These are phyloP conservation scores for Bombyx huttoni DNA, from an alignment of 2,888 invertebrate species.

Conservation along the genomic window DNA sequence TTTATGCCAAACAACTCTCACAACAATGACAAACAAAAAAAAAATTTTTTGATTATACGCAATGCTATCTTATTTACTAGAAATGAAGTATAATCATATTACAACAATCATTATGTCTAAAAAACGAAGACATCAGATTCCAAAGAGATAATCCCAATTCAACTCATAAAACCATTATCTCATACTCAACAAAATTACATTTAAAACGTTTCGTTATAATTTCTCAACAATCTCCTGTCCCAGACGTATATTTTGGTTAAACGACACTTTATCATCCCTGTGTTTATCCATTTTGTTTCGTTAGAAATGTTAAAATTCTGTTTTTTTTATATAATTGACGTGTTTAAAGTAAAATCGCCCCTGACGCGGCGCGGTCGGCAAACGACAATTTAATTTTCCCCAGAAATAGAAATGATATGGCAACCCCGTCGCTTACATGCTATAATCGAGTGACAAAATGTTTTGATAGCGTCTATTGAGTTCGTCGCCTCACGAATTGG, in stretches of 20 bases:
- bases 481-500: background rate
- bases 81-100: too few relatives aligned
- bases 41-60: too few relatives aligned
- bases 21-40: background rate
- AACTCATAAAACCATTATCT: background rate
- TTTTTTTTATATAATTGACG: conserved; percentile 32
- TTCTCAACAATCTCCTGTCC: conserved; percentile 20
- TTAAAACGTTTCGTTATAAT: conserved; percentile 38
- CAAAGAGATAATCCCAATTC: conserved; percentile 1
- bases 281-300: conserved; percentile 61
- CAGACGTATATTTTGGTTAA: conserved; percentile 62
- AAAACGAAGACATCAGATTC: background rate
- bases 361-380: conserved; percentile 27
- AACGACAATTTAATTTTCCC: conserved; percentile 61
- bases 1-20: background rate
- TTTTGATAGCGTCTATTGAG: conserved; percentile 15
- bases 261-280: conserved; percentile 66
- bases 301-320: conserved; percentile 46
- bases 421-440: conserved; percentile 49
- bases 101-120: background rate
- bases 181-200: conserved; percentile 21
- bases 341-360: conserved; percentile 49
- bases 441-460: conserved; percentile 66
- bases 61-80: too few relatives aligned
- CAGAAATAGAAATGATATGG: conserved; percentile 54